A percentile compares a stretch with the other conserved stretches of the same genome.
These are phyloP conservation scores for Mactromeris polynyma DNA, from an alignment of 2,888 invertebrate genomes.

Conservation along the genomic window DNA sequence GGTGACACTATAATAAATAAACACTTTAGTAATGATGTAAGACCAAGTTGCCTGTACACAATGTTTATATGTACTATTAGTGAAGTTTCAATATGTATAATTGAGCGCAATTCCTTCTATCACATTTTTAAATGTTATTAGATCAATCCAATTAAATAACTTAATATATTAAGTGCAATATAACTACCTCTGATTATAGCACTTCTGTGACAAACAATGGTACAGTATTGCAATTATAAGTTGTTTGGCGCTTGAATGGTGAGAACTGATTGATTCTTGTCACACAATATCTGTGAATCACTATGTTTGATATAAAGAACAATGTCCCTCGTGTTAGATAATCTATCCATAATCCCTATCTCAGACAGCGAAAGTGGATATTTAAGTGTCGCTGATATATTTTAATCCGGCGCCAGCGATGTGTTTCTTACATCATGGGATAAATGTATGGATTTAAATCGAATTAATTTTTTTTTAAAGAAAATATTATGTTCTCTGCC, in stretches of 20 bases:
- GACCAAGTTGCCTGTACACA: not conserved
- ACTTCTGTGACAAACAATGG: slow-evolving; percentile 4
- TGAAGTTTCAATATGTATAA: not conserved
- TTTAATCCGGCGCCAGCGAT: slow-evolving; percentile 34
- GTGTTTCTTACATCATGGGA: not conserved
- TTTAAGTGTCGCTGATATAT: not conserved
- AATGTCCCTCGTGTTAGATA: slow-evolving; percentile 4
- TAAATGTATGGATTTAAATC: not conserved
- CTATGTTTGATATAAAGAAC: not conserved
- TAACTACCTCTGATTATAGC: slow-evolving; percentile 25
- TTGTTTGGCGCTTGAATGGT: slow-evolving; percentile 22
- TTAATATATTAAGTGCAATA: not conserved
- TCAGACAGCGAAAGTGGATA: slow-evolving; percentile 19
- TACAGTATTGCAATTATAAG: slow-evolving; percentile 31
- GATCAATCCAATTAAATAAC: not conserved
- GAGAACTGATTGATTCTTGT: slow-evolving; percentile 18
- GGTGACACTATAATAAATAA: no score
- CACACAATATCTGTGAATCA: not conserved
- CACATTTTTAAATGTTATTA: not conserved
- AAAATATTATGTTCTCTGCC: not conserved
- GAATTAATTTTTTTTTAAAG: slow-evolving; percentile 4
- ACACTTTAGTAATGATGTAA: not conserved
- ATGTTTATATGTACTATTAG: not conserved
- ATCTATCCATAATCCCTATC: slow-evolving; percentile 32
- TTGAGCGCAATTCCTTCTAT: not conserved